These are phyloP conservation scores for Orthosia gothica DNA, from an alignment of 2,888 invertebrate species.

Conservation along the genomic window DNA sequence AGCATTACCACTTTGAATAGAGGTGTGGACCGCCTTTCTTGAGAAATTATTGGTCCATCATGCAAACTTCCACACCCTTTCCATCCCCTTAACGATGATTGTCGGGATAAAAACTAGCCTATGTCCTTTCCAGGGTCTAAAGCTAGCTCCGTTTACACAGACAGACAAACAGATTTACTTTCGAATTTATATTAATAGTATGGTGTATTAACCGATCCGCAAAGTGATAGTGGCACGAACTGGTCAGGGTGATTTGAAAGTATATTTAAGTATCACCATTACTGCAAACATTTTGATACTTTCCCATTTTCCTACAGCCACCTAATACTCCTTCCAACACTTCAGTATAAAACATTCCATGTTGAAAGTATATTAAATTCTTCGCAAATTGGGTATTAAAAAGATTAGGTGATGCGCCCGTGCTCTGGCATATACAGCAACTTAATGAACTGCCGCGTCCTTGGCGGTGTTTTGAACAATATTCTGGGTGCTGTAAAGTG, in stretches of 20 bases:
- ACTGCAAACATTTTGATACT: too few species aligned
- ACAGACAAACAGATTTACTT: too few species aligned
- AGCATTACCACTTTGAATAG: too few species aligned
- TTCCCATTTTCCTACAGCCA: background rate
- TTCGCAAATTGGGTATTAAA: constrained; percentile 57
- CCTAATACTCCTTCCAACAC: background rate
- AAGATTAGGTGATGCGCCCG: constrained; percentile 53
- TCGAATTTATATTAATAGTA: too few species aligned
- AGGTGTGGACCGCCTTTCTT: too few species aligned
- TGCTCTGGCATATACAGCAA: constrained; percentile 59
- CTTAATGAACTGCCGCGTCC: constrained; percentile 44
- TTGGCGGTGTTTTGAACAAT: constrained; percentile 7
- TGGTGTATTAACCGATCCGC: too few species aligned
- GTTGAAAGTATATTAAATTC: constrained; percentile 48
- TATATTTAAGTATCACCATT: background rate
- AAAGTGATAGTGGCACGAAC: background rate
- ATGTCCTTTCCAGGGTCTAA: too few species aligned
- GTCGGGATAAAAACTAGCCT: too few species aligned
- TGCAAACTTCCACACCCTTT: too few species aligned
- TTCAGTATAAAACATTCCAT: constrained; percentile 34
- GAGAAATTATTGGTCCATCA: too few species aligned
- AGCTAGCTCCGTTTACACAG: too few species aligned
- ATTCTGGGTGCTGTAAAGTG: constrained; percentile 3
- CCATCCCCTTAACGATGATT: too few species aligned
- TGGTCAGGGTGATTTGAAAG: background rate